Evolutionary conservation across 1,140 invertebrate species (phyloP), one percentile per base, ranked within the genome.

Genomic region (Sminthurides bifidus): DNA sequence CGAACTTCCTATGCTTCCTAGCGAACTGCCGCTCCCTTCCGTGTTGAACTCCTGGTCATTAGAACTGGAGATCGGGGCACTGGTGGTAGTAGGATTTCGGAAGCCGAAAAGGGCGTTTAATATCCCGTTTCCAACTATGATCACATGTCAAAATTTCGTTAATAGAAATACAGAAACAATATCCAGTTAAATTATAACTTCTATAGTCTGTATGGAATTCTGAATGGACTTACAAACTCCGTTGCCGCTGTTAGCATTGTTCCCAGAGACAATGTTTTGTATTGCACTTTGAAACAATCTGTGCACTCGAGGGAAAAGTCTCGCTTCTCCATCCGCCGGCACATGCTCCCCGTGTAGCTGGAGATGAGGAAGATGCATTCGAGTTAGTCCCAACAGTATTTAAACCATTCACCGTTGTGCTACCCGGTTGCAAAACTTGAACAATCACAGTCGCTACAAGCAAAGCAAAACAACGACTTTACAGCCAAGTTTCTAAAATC

Each of bases 11-110:
- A 23, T 12, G 29, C 30, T 4, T 19, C 17, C n/a, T n/a, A n/a
- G n/a, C 3, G 46, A 17, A 17, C 46, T n/a, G 35, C 6, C 24
- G 3, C 15, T 49, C 15, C 46, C 46, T 33, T 49, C 26, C 30
- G 46, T 49, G 35, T 49, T 49, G 17, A 49, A 49, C 21, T 49
- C 46, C n/a, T n/a, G n/a, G n/a, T n/a, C n/a, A n/a, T n/a, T n/a
- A n/a, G n/a, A n/a, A 49, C 30, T 49, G 15, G 4, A 17, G 15
- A 17, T 8, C 6, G 43, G 4, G 46, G 29, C 17, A n/a, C 27
- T 3, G 35, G n/a, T 33, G 10, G 27, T 23, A 31, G 24, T 17
- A 49, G 23, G 29, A n/a, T 26, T 3, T 10, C 29, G 21, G 10
- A 19, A 43, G n/a, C 17, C 10, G 24, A 14, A 6, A 23, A 19